A percentile compares a stretch with the other conserved stretches of the same genome.
phyloP scores from a whole-genome alignment of 1,140 invertebrate genomes.

The Araneus ventricosus region DNA sequence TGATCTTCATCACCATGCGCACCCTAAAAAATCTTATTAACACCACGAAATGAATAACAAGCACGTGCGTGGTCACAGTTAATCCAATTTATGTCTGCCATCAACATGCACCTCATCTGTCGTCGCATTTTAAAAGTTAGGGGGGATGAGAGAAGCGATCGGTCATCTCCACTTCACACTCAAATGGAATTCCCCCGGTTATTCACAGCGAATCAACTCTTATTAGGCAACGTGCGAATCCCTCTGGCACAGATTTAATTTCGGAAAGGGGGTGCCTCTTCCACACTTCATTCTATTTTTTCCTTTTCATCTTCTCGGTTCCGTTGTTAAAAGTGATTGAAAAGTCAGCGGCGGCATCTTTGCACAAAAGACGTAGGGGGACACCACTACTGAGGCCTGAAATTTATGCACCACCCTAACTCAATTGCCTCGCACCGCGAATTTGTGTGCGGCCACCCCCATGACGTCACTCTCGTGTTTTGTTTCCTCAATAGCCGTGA shows the following conservation, averaged over 20 bases:
- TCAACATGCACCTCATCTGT: not conserved
- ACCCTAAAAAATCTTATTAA: not conserved
- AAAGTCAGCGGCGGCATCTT: slow-evolving; percentile 57
- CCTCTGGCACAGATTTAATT: slow-evolving; percentile 73
- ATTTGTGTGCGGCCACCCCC: slow-evolving; percentile 13
- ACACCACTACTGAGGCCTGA: slow-evolving; percentile 49
- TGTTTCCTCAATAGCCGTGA: slow-evolving; percentile 45
- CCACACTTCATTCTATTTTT: slow-evolving; percentile 43
- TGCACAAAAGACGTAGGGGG: slow-evolving; percentile 55
- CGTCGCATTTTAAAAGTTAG: not conserved
- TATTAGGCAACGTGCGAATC: slow-evolving; percentile 64
- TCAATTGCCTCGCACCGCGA: slow-evolving; percentile 51
- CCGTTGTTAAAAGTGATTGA: slow-evolving; percentile 71
- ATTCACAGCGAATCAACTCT: slow-evolving; percentile 62
- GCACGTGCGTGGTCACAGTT: not conserved
- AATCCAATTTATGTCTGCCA: slow-evolving; percentile 6
- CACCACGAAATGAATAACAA: not conserved
- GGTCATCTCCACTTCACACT: slow-evolving; percentile 14
- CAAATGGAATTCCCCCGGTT: slow-evolving; percentile 32
- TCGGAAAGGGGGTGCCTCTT: not conserved
- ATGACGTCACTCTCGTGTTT: slow-evolving; percentile 62
- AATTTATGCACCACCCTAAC: slow-evolving; percentile 73
- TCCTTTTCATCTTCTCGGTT: slow-evolving; percentile 11
- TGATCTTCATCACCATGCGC: not conserved
- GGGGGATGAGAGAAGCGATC: not conserved